Conservation (phyloP, 2,113 vertebrate species). For the Propithecus coquereli region DNA sequence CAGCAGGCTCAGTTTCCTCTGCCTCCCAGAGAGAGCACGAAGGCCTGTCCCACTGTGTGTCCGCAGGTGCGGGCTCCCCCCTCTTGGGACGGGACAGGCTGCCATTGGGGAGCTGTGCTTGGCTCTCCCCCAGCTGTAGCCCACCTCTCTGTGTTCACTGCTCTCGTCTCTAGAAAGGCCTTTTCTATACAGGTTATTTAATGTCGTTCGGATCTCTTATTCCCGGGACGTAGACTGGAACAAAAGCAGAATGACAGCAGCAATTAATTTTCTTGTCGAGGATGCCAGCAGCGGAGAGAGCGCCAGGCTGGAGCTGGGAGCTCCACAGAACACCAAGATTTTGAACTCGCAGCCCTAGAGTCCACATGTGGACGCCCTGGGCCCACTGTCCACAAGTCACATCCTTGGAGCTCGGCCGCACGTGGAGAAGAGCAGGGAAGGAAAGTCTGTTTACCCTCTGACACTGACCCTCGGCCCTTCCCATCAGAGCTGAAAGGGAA, state of each 20-base stretch:
- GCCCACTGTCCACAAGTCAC: too few relatives aligned
- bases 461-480: neutral
- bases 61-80: neutral
- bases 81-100: neutral
- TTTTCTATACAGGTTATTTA: constrained; percentile 54
- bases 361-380: neutral
- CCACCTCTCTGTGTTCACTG: neutral
- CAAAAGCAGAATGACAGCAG: constrained; percentile 69
- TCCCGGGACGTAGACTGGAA: constrained; percentile 59
- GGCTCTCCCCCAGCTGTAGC: neutral
- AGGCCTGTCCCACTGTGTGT: neutral
- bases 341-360: neutral
- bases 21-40: neutral
- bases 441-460: neutral
- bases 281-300: neutral
- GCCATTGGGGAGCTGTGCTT: neutral
- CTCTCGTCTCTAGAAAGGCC: constrained; percentile 35
- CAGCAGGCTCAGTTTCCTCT: neutral
- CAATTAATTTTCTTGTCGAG: constrained; percentile 72
- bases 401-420: neutral
- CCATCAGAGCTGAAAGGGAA: neutral
- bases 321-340: neutral
- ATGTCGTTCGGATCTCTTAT: constrained; percentile 64
- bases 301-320: neutral
- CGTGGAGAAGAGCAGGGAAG: neutral